Percentiles rank a stretch among this genome's conserved stretches.
These are phyloP conservation scores for Sylvia borin DNA, from an alignment of 2,797 vertebrate species.

Conservation along the genomic window DNA sequence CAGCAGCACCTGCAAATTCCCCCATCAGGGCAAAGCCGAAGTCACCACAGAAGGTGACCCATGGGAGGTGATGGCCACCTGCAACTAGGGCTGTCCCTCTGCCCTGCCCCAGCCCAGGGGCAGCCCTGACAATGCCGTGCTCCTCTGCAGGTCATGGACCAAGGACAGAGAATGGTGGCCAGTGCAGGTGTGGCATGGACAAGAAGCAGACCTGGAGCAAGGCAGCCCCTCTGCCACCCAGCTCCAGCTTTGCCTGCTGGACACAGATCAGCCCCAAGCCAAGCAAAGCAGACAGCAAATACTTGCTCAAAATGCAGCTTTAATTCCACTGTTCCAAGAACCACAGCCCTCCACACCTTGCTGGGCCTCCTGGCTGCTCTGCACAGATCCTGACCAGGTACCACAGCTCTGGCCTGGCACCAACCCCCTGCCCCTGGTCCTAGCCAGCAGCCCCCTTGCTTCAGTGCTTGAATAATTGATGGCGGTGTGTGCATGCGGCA, in stretches of 20 bases:
- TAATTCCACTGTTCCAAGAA: neutral
- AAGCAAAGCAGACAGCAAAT: neutral
- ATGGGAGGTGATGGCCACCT: neutral
- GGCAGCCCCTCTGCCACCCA: neutral
- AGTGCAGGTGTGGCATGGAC: rapidly evolving
- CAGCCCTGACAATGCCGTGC: neutral
- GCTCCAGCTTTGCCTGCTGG: neutral
- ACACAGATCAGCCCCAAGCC: rapidly evolving
- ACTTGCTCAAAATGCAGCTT: neutral
- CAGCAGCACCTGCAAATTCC: neutral
- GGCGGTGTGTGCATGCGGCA: rapidly evolving
- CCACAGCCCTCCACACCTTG: rapidly evolving
- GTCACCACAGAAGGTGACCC: neutral
- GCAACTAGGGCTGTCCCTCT: neutral
- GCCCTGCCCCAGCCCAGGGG: neutral
- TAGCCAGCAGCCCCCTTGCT: neutral
- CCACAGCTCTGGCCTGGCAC: neutral
- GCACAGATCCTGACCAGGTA: neutral
- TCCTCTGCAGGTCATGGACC: neutral
- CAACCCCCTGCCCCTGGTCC: rapidly evolving
- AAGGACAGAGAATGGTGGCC: rapidly evolving
- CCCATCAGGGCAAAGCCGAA: rapidly evolving
- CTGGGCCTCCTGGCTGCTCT: neutral
- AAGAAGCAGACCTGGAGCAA: neutral
- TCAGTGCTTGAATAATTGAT: neutral